Base-by-base conservation (phyloP, 2,888 invertebrate genomes). In the Caprella mutica region DNA sequence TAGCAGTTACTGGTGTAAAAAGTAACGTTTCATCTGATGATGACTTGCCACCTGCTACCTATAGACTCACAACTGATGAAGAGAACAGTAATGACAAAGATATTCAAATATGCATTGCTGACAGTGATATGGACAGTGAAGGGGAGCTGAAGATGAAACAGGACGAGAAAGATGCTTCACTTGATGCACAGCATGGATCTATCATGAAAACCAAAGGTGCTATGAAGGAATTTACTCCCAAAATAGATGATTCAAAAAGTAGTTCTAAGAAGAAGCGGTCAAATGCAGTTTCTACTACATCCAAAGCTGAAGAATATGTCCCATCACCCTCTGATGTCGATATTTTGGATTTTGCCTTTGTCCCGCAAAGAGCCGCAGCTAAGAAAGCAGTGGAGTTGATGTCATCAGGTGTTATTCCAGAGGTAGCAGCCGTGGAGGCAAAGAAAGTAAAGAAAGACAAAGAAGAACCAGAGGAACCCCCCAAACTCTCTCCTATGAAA, bases 211-310 rank as follows among this genome's bases (percentile, higher is more conserved):
- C 65, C 19, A 65, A 65, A 58, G 65, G 61, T 27, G 61, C 65
- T 44, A 61, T 62, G 58, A 65, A 65, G 39, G 65, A 65, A 39
- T 65, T 65, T 44, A 59, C 65, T 30, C 61, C 65, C 23, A 65
- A 65, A 54, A 58, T 64, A 24, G 58, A 60, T 52, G 64, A 59
- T 19, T 59, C 60, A 42, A 55, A 59, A 42, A 42, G 58, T 43
- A 60, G 50, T 29, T 55, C 55, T 42, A 58, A 58, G 55, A 58
- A 58, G 27, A 40, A 33, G 33, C 9, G 33, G 9, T 9, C 33
- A 8, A 30, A 48, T 21, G 29, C 29, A 21, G 29, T 27, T 6
- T 9, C 48, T n/a, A 27, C 29, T 6, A 5, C 19, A 19, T 27
- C 19, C 1, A 48, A 48, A 21, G n/a, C 26, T 1, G 40, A 53